A percentile compares a stretch with the other conserved stretches of the same genome.
Conservation (phyloP, 2,113 vertebrate genomes). For the Odobenus rosmarus region DNA sequence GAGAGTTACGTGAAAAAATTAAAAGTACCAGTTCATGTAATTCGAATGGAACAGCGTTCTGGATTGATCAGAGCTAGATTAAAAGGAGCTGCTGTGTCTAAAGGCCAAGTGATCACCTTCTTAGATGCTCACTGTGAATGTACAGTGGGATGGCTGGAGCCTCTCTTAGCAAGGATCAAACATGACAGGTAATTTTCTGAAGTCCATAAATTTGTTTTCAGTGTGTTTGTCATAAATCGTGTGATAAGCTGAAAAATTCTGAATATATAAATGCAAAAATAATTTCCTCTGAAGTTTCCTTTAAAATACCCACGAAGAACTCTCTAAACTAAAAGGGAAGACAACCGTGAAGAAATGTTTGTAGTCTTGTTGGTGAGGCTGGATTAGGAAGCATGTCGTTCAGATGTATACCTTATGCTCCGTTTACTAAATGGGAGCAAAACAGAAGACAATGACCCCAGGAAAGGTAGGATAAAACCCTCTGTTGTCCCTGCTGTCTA, state of each 20-base stretch:
- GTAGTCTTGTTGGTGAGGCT: not conserved
- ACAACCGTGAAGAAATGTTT: not conserved
- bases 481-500: not conserved
- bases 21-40: conserved; percentile 94
- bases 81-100: conserved; percentile 96
- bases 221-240: conserved; percentile 2
- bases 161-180: conserved; percentile 96
- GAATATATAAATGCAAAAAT: conserved; percentile 50
- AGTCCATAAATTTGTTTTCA: not conserved
- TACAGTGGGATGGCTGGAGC: conserved; percentile 97
- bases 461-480: not conserved
- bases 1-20: conserved; percentile 96
- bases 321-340: not conserved
- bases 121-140: conserved; percentile 99
- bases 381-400: not conserved
- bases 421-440: not conserved
- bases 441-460: not conserved
- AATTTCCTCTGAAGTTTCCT: conserved; percentile 28
- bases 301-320: conserved; percentile 15
- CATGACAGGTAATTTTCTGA: conserved; percentile 92
- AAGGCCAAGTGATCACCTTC: conserved; percentile 98
- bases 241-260: conserved; percentile 11
- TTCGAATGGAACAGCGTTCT: conserved; percentile 99
- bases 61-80: conserved; percentile 97
- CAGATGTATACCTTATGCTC: not conserved